Base-by-base conservation (phyloP, 2,888 invertebrate genomes). In the Autographa pulchrina region DNA sequence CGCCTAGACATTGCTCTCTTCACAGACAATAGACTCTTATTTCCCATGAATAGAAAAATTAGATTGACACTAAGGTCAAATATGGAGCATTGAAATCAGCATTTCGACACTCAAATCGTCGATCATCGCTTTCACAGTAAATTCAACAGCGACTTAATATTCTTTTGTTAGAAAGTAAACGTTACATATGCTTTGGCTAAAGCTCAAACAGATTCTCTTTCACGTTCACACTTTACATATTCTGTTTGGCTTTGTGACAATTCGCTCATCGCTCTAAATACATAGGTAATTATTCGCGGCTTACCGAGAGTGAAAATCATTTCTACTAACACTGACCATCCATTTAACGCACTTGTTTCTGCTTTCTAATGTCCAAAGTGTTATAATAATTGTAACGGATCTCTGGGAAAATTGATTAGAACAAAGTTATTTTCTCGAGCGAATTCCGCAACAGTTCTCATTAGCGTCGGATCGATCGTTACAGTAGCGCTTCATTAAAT, bases 211-310 rank as follows among this genome's bases (percentile, higher is more conserved):
- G 69, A 69, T 74, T 79, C 81, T 84, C 70, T 78, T 80, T 82
- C 78, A 81, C 69, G 48, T 82, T 79, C 75, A 75, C 85, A 86
- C 85, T 86, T 80, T 64, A 80, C 84, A 74, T 80, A 77, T 80
- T 78, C 75, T 81, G 75, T 85, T 83, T 83, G 78, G 65, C 66
- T 64, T 75, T 80, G 82, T 84, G 86, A 86, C 86, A 89, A 85
- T 89, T 85, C 85, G 82, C 76, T 84, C 80, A 78, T 67, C 87
- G 91, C 89, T 92, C 93, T 85, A 86, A 90, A 92, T 93, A 85
- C 92, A 92, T 90, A 79, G 72, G 77, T 89, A 91, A 91, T 91
- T 89, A 88, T 91, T 93, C 89, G 88, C 92, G 83, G 85, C 89
- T 88, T 86, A 85, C 86, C 66, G 90, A 90, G 83, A 92, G 91